A percentile compares a stretch with the other conserved stretches of the same genome.
phyloP scores from a whole-genome alignment of 2,113 vertebrate genomes.

The Mormyrus iriodes region DNA sequence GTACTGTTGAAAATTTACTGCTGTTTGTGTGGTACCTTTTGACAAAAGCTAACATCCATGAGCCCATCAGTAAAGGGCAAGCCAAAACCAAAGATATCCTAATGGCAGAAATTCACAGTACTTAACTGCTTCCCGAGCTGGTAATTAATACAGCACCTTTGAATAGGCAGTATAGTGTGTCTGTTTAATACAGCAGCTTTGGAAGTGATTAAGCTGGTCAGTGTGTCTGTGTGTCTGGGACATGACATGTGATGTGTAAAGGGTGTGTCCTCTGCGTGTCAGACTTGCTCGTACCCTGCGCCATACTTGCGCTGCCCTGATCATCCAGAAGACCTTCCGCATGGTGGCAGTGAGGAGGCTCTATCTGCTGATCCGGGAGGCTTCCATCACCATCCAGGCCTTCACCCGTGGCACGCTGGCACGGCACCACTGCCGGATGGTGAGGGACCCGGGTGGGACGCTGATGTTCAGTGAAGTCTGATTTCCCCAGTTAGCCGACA shows the following conservation, averaged over 20 bases:
- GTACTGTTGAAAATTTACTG: neutral
- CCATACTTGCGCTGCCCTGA: constrained; percentile 51
- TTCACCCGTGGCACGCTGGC: constrained; percentile 55
- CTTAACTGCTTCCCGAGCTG: neutral
- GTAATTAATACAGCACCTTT: neutral
- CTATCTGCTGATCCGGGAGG: constrained; percentile 44
- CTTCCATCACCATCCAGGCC: constrained; percentile 62
- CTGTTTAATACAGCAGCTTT: neutral
- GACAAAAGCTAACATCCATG: neutral
- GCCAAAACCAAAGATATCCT: neutral
- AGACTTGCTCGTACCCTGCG: constrained; percentile 50
- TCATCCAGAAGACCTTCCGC: constrained; percentile 60
- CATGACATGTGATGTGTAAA: neutral
- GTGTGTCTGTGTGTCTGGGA: neutral
- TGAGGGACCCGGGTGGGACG: constrained; percentile 20
- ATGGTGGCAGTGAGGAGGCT: constrained; percentile 51
- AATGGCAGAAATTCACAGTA: neutral
- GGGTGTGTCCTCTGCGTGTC: neutral
- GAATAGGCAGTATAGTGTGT: neutral
- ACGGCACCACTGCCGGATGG: constrained; percentile 43
- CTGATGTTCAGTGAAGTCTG: neutral
- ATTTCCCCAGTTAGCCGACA: neutral
- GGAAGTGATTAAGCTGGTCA: neutral
- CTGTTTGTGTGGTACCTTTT: neutral
- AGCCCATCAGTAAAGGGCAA: neutral